Evolutionary conservation across 1,140 invertebrate species (phyloP).

Genomic region (Battus philenor): DNA sequence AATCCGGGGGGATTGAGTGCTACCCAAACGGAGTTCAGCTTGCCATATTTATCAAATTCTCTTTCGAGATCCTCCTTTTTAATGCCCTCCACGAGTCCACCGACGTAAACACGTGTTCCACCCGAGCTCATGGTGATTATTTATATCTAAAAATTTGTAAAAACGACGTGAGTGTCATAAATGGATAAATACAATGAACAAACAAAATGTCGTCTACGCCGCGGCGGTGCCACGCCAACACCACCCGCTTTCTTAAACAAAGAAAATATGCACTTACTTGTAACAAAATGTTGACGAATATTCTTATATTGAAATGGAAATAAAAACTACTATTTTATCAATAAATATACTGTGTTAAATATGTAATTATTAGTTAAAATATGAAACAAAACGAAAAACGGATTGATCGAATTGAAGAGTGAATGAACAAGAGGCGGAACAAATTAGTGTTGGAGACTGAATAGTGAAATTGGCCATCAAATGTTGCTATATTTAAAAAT

Average conservation of each 20-base stretch:
- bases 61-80: constrained; percentile 92
- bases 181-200: constrained; percentile 61
- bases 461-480: constrained; percentile 24
- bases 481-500: constrained; percentile 27
- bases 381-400: constrained; percentile 42
- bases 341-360: constrained; percentile 12
- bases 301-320: constrained; percentile 18
- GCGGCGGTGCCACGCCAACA: constrained; percentile 62
- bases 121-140: constrained; percentile 66
- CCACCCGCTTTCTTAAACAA: constrained; percentile 27
- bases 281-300: constrained; percentile 30
- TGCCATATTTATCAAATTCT: constrained; percentile 93
- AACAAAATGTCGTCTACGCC: constrained; percentile 68
- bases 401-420: constrained; percentile 60
- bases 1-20: constrained; percentile 89
- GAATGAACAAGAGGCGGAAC: constrained; percentile 35
- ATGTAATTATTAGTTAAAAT: constrained; percentile 27
- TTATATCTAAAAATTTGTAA: constrained; percentile 42
- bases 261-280: constrained; percentile 46
- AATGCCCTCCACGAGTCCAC: constrained; percentile 87
- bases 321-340: constrained; percentile 9
- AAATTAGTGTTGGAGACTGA: constrained; percentile 28
- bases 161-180: constrained; percentile 21
- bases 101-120: constrained; percentile 89
- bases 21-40: constrained; percentile 95